Evolutionary conservation across 2,113 vertebrate genomes (phyloP).

Genomic region (Cinclus mexicanus): DNA sequence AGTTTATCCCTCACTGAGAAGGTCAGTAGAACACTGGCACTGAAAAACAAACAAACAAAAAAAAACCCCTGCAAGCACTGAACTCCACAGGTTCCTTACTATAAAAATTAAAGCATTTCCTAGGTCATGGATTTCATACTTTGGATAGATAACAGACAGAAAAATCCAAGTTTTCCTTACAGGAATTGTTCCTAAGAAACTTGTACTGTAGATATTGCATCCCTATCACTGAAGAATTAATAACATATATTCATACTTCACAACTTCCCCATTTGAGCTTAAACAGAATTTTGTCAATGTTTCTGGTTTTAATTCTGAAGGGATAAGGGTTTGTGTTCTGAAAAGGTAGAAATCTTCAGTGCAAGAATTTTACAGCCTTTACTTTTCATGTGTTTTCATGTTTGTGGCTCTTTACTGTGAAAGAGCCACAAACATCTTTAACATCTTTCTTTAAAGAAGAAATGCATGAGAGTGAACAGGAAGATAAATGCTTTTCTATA

Average conservation of each 20-base stretch:
- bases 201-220: not conserved
- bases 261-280: not conserved
- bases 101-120: not conserved
- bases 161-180: not conserved
- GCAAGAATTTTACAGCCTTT: not conserved
- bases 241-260: not conserved
- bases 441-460: not conserved
- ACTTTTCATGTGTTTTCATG: not conserved
- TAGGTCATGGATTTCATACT: not conserved
- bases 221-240: not conserved
- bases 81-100: not conserved
- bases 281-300: fast-evolving
- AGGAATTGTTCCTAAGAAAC: not conserved
- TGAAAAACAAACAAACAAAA: not conserved
- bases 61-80: not conserved
- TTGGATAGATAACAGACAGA: not conserved
- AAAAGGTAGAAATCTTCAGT: not conserved
- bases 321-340: not conserved
- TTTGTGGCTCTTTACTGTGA: not conserved
- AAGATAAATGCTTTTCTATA: not conserved
- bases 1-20: not conserved
- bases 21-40: not conserved
- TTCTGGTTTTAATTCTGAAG: not conserved
- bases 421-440: not conserved
- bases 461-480: not conserved